These are phyloP conservation scores for Saturnia japonica DNA, from an alignment of 2,888 invertebrate species.

Conservation along the genomic window DNA sequence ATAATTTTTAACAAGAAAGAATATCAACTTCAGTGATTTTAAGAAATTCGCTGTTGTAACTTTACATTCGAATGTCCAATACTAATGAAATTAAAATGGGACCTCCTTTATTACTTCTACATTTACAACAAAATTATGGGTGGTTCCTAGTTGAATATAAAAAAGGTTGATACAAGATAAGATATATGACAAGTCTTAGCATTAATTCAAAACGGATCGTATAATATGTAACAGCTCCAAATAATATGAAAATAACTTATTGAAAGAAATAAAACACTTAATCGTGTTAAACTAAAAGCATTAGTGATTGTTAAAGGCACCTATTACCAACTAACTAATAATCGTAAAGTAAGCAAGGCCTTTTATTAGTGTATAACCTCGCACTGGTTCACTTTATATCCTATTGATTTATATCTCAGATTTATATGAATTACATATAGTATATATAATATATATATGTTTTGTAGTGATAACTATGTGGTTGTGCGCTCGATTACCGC, in stretches of 20 bases:
- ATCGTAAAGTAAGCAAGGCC: conserved; percentile 26
- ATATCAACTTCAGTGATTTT: no score
- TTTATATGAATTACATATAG: background rate
- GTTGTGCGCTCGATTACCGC: background rate
- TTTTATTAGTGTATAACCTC: conserved; percentile 28
- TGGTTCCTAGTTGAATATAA: no score
- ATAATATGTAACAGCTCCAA: no score
- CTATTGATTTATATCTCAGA: conserved; percentile 22
- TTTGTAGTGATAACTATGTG: background rate
- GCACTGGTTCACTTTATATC: conserved; percentile 29
- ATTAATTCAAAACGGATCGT: no score
- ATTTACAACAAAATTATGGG: no score
- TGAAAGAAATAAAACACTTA: background rate
- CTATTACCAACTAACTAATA: background rate
- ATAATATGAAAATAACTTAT: background rate
- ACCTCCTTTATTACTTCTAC: no score
- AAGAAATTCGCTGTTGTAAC: no score
- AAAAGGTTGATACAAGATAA: no score
- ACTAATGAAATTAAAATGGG: no score
- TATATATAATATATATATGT: background rate
- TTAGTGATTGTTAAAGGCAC: background rate
- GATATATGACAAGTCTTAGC: no score
- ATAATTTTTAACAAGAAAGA: no score
- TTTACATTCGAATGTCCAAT: no score
- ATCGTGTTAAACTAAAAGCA: background rate